Percentiles rank a stretch among this genome's conserved stretches.
Conservation (phyloP, 2,113 vertebrate genomes). For the Pollachius pollachius region DNA sequence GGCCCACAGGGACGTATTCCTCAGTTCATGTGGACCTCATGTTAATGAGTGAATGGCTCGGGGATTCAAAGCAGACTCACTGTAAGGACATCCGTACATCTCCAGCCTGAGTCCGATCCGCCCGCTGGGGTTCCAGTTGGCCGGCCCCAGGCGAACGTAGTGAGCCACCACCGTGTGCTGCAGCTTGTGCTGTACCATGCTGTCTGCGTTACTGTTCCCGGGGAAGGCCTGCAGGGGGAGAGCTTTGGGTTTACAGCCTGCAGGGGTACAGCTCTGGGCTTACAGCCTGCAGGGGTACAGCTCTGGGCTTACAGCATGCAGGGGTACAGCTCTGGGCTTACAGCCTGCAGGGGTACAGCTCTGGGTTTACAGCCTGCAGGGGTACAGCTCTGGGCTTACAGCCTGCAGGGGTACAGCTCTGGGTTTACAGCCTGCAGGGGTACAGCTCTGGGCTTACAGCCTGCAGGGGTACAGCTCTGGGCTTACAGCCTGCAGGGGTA, state of each 20-base stretch:
- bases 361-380: neutral
- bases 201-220: constrained; percentile 68
- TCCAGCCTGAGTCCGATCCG: constrained; percentile 67
- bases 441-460: too few species aligned
- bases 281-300: too few species aligned
- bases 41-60: neutral
- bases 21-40: neutral
- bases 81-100: constrained; percentile 64
- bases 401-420: neutral
- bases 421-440: too few species aligned
- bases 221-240: constrained; percentile 50
- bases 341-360: too few species aligned
- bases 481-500: too few species aligned
- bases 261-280: neutral
- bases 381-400: neutral
- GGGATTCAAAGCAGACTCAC: constrained; percentile 33
- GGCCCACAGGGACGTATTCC: too few species aligned
- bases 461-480: too few species aligned
- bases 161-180: constrained; percentile 54
- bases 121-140: constrained; percentile 66
- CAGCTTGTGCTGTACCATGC: constrained; percentile 65
- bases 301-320: too few species aligned
- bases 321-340: too few species aligned
- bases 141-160: constrained; percentile 60
- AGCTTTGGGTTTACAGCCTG: neutral